Evolutionary conservation across 1,140 invertebrate genomes (phyloP).

Genomic region (Bombus consobrinus): DNA sequence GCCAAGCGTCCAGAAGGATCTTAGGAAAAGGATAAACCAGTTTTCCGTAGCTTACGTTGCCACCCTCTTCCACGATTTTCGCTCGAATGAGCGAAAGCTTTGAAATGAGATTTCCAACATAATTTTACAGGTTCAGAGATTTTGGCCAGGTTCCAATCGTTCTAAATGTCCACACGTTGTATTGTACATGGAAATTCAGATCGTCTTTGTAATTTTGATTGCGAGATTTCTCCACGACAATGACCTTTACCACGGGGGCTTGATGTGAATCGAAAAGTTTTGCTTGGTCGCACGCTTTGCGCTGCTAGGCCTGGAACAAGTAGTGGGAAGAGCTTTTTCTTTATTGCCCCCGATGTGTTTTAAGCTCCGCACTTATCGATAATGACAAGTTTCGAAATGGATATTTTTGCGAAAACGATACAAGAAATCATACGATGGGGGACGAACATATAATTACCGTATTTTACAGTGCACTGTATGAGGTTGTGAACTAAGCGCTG

Average conservation of each 20-base stretch:
- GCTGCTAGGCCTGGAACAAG: neutral
- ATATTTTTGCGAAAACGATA: neutral
- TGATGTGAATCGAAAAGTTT: neutral
- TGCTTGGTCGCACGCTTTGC: neutral
- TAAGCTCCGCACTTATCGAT: no score
- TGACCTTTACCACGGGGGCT: neutral
- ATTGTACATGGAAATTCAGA: neutral
- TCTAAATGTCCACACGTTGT: constrained; percentile 31
- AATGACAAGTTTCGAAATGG: neutral
- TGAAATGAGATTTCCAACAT: constrained; percentile 34
- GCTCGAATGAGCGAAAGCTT: constrained; percentile 19
- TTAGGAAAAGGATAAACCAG: constrained; percentile 65
- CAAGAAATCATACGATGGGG: neutral
- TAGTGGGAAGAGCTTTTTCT: neutral
- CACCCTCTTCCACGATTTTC: constrained; percentile 33
- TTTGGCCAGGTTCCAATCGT: constrained; percentile 37
- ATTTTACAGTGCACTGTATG: no score
- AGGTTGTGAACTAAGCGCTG: no score
- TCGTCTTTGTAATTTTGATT: constrained; percentile 19
- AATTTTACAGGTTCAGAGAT: neutral
- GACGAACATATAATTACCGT: neutral
- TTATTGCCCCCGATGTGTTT: fast-evolving
- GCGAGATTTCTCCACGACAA: neutral
- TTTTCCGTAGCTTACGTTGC: constrained; percentile 41
- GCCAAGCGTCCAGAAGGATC: constrained; percentile 48